Evolutionary conservation across 2,888 invertebrate genomes (phyloP), one percentile per base, ranked within the genome.

Genomic region (Microctonus hyperodae): DNA sequence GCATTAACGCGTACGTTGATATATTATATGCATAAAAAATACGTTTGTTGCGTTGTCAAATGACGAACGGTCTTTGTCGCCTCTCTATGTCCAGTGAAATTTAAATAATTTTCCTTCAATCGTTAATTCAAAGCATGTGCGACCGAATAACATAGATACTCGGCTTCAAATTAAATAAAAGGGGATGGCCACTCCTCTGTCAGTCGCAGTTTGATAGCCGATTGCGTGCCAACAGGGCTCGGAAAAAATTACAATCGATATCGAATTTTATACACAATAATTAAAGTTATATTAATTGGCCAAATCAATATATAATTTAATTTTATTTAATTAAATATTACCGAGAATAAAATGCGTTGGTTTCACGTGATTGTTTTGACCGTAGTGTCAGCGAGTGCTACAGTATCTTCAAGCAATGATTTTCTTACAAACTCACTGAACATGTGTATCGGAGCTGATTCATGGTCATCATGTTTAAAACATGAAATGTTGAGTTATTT

Each of bases 401-500:
- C 89, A 79, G 90, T 91, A 77, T 72, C 76, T 37, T 61, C 75
- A 56, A 77, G 74, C 20, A 75, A 77, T 65, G 81, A 83, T 67
- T 79, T 82, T 53, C 74, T 84, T 10, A 74, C 77, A 0, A 77
- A 74, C 44, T 78, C 82, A 1, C 65, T 93, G 76, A 90, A 90
- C 85, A 90, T 90, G 81, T 94, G 94, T 86, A 88, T 90, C 80
- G 87, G 87, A 74, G 87, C 88, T 57, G 88, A 89, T 69, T 88
- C 89, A 7, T 90, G 92, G 82, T 88, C 89, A 81, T 86, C 87
- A 56, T 94, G 93, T 78, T 87, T 93, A 74, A 93, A 93, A 85
- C 88, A 89, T 83, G 91, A 92, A 85, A 91, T 93, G 76, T 86
- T 94, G 33, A 88, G 88, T 64, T 93, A 90, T 85, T 86, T 94